Base-by-base conservation (phyloP, 53 echinoderm and acorn worm genomes). In the Mesocentrotus franciscanus region DNA sequence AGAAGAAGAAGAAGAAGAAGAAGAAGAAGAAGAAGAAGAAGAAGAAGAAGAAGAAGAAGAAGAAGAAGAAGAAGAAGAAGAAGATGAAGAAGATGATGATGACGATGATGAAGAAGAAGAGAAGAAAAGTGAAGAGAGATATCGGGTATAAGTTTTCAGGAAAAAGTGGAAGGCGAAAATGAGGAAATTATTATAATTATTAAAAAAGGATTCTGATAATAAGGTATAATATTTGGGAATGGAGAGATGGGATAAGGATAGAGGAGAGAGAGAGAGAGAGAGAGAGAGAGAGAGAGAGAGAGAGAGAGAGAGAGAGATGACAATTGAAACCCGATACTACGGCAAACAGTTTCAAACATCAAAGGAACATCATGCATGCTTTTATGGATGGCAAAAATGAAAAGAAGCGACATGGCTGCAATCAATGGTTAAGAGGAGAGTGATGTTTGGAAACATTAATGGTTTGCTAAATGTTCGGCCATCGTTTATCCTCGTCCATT, bases 371-470 rank as follows among this genome's bases (percentile, higher is more conserved):
- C 1, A 39, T 79, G 18, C 1, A 39, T 79, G 18, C 32, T 11
- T 32, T 32, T 32, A 81, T 42, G 9, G 20, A 11, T 4, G 42
- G 81, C 4, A 8, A 79, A 36, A 18, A 36, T 61, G 42, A 78
- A 78, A 81, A 42, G 36, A 81, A 81, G 42, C 36, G 81, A 76
- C 76, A 27, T 33, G 27, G 11, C 9, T 12, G 76, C 76, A 18
- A 42, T 39, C 81, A 81, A 35, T 79, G 79, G 36, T 20, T 5
- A 39, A 42, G 33, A 34, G 32, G 8, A 10, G 33, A 30, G 9
- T 81, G 33, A 42, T 81, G 81, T 81, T 33, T 39, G 5, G 4
- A 81, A 87, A 87, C 58, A 87, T 87, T 58, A 87, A 58, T 87
- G 57, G 87, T 58, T 11, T 42, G 24, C 58, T 87, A 59, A 58